Evolutionary conservation across 2,113 vertebrate species (phyloP).

Genomic region (Axis porcinus): DNA sequence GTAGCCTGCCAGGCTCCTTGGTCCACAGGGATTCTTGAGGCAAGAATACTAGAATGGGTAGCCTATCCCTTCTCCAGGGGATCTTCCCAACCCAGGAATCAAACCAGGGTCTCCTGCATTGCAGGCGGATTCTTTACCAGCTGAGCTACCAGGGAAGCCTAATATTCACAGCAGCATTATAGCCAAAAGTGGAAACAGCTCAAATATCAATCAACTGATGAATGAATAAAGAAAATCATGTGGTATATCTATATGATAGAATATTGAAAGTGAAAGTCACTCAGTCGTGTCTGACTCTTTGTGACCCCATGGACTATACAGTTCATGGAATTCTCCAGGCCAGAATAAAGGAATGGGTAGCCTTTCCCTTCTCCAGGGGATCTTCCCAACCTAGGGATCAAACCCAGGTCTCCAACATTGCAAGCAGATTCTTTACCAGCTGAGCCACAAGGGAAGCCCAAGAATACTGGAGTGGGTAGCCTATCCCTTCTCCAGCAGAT

Average conservation of each 20-base stretch:
- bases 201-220: not conserved
- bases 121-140: not conserved
- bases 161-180: not conserved
- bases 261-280: not conserved
- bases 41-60: not conserved
- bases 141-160: not conserved
- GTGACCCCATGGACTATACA: not conserved
- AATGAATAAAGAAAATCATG: not conserved
- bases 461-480: not conserved
- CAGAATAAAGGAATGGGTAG: not conserved
- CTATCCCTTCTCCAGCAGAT: not conserved
- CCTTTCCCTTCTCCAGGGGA: not conserved
- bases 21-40: not conserved
- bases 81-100: not conserved
- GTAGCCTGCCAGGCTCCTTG: not conserved
- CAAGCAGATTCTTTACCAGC: not conserved
- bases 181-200: not conserved
- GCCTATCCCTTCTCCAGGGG: not conserved
- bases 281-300: accelerated
- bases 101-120: not conserved
- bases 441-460: not conserved
- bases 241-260: not conserved
- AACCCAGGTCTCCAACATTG: not conserved
- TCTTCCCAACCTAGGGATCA: not conserved
- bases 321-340: not conserved